A percentile compares a stretch with the other conserved stretches of the same genome.
These are phyloP conservation scores for Hippoglossus hippoglossus DNA, from an alignment of 2,797 vertebrate genomes.

Conservation along the genomic window DNA sequence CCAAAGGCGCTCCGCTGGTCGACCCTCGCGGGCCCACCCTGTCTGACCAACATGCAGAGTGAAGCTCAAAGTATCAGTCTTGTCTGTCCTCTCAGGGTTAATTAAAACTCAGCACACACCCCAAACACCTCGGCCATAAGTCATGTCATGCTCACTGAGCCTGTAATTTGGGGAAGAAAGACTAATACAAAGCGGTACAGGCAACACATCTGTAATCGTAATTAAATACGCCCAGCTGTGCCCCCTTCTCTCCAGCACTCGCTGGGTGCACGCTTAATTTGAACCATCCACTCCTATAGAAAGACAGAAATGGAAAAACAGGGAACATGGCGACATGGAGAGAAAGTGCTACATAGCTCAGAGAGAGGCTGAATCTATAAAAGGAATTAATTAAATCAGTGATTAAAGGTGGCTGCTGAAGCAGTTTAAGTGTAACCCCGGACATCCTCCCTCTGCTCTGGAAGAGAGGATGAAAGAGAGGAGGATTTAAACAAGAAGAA, in stretches of 20 bases:
- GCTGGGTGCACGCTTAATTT: conserved; percentile 42
- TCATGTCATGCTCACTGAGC: conserved; percentile 55
- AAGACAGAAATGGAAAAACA: conserved; percentile 15
- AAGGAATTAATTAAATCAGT: conserved; percentile 72
- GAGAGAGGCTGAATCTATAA: conserved; percentile 70
- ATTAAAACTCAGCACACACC: conserved; percentile 46
- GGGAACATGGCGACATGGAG: conserved; percentile 14
- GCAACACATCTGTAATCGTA: conserved; percentile 58
- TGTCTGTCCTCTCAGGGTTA: conserved; percentile 44
- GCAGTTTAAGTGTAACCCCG: conserved; percentile 67
- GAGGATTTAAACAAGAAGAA: conserved; percentile 1
- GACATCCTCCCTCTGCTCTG: conserved; percentile 38
- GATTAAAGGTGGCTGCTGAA: conserved; percentile 67
- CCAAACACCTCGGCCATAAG: conserved; percentile 48
- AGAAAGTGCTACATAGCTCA: conserved; percentile 69
- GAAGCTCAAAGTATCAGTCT: conserved; percentile 35
- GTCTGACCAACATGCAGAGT: conserved; percentile 41
- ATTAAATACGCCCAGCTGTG: conserved; percentile 69
- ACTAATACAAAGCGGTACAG: conserved; percentile 39
- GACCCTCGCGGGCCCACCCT: background rate
- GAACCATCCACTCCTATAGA: conserved; percentile 34
- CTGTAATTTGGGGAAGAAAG: conserved; percentile 41
- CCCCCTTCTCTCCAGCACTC: conserved; percentile 21
- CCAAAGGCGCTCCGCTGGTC: conserved; percentile 8
- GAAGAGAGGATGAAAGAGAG: conserved; percentile 13